Evolutionary conservation across 2,888 invertebrate genomes (phyloP), one percentile per base, ranked within the genome.

Genomic region (Apeira syringaria): DNA sequence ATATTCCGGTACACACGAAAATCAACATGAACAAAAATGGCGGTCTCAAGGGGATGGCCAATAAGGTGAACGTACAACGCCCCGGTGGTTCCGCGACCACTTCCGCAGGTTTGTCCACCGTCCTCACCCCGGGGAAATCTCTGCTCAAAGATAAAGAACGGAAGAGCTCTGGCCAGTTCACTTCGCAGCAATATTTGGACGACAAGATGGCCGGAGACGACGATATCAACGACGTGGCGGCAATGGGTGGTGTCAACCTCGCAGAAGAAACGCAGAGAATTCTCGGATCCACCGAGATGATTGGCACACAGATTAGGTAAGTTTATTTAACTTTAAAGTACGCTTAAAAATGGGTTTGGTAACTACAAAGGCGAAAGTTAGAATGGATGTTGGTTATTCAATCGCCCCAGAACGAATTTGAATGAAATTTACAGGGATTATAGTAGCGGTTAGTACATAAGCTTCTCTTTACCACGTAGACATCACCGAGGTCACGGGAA

Each of bases 201-300:
- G 91, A 89, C 76, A 91, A 87, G 74, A 91, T 86, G 86, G 92
- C 92, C 50, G 97, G 96, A 27, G 98, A 98, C 69, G 98, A 98
- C 75, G 98, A 99, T 78, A 98, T 99, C 68, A 99, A 99, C 73
- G 99, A 99, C 88, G 99, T 99, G 7, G 98, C 99, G 17, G 98
- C 99, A 5, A 99, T 99, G 99, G 99, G 99, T 52, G 99, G 99
- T 34, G 99, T 99, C 39, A 99, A 99, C 88, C 91, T 99, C 65
- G 96, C 96, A 0, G 99, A 99, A 84, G 99, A 99, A 84, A 95
- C 96, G 22, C 98, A 98, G 79, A 94, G 97, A 79, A 99, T 99
- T 68, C 91, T 99, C 47, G 97, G 97, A 7, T 94, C 96, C 8
- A 96, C 97, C 1, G 97, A 97, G 67, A 93, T 96, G 77, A 96